Evolutionary conservation across 2,113 vertebrate species (phyloP), one percentile per base, ranked within the genome.

Genomic region (Raja brachyura): DNA sequence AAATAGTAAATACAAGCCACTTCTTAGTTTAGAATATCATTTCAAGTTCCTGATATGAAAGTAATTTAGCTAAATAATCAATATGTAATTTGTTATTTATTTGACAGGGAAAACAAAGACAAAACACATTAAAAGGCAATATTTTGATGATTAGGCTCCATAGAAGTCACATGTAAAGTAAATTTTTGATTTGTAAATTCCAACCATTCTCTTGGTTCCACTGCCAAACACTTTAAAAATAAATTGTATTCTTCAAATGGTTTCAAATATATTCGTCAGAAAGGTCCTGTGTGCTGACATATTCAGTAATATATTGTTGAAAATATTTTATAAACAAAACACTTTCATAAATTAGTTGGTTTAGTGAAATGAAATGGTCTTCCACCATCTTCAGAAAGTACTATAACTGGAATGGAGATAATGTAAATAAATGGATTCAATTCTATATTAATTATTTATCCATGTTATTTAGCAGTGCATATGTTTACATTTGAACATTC

Each of bases 331-430:
- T 48, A 68, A 3, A 66, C 59, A 59, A 25, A 86, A 86, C 56
- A 25, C 28, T 59, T 88, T 88, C 14, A 0, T 14, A 31, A 33
- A 2, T 63, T n/a, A 54, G 61, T 3, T 28, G 14, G 59, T 66
- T 9, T 18, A 31, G 14, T 66, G n/a, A 66, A n/a, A 66, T 4
- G 5, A 8, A n/a, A 48, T 48, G 39, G 83, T 63, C 20, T 86
- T 86, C 56, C 56, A 86, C 59, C 81, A 85, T 61, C 85, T 90
- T 20, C 79, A 83, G 79, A 83, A 83, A 56, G 79, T 83, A 83
- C 0, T 22, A 54, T 56, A 22, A 83, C 39, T 83, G 79, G 56
- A 22, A 83, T 28, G 39, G 39, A 20, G 14, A 81, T 20, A 8
- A 13, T 8, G 39, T 83, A 56, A 83, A 54, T 54, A 54, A 48